A percentile compares a stretch with the other conserved stretches of the same genome.
These are phyloP conservation scores for Lipophrys pholis DNA, from an alignment of 2,113 vertebrate species.

Conservation along the genomic window DNA sequence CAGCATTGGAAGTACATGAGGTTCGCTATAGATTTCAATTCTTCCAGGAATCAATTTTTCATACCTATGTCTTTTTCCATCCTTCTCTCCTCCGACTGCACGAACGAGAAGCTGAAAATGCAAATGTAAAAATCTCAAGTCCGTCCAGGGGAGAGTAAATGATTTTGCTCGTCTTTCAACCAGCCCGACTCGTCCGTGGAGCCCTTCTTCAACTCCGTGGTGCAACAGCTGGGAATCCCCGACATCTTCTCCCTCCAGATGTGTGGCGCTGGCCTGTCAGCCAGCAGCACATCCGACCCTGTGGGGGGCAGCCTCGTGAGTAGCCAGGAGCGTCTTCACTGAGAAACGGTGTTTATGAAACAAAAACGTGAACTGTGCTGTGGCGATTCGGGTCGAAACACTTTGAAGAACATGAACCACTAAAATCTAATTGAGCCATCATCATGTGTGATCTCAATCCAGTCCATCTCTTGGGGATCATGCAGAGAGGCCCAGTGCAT, in stretches of 20 bases:
- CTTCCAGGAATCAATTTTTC: not conserved
- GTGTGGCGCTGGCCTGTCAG: conserved; percentile 91
- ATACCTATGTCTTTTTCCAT: not conserved
- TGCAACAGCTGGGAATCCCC: conserved; percentile 89
- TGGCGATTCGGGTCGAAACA: too few relatives aligned
- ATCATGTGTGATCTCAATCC: conserved; percentile 14
- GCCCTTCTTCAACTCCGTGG: conserved; percentile 95
- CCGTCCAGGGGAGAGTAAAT: not conserved
- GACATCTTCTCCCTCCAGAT: conserved; percentile 97
- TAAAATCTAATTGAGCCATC: not conserved
- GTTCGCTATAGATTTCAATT: not conserved
- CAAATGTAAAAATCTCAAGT: not conserved
- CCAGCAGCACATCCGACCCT: conserved; percentile 79
- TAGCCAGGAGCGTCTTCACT: conserved; percentile 56
- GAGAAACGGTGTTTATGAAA: too few relatives aligned
- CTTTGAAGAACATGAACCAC: too few relatives aligned
- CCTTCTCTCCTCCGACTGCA: not conserved
- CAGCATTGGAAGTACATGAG: not conserved
- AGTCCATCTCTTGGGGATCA: conserved; percentile 33
- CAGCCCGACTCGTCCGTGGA: conserved; percentile 94
- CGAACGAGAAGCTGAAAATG: not conserved
- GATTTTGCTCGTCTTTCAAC: conserved; percentile 28
- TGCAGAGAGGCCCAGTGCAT: conserved; percentile 7
- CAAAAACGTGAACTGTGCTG: too few relatives aligned
- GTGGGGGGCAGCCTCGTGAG: conserved; percentile 95